Evolutionary conservation across 2,113 vertebrate genomes (phyloP), one percentile per base, ranked within the genome.

Genomic region (Gulo gulo): DNA sequence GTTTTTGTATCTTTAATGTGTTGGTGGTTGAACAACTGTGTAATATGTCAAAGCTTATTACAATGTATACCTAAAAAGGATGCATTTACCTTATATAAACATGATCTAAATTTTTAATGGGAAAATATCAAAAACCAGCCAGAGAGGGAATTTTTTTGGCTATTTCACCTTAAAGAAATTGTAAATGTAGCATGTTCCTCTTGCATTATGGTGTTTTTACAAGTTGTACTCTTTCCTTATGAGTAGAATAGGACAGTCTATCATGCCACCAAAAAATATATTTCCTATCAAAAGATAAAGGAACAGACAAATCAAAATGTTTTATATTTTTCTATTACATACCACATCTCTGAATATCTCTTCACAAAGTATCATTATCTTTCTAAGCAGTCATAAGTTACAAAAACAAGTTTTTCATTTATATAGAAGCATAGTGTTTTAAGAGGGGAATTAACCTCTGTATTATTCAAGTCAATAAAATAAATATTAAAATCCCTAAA

Each of bases 141-240:
- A 88, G 8, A 39, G 14, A 13, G 24, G 26, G 9, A n/a, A 31
- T 50, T 11, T 81, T 86, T 15, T 34, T 16, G 31, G 14, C 76
- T 91, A 45, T 67, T 90, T 93, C 47, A 90, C 57, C 55, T 90
- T 12, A 34, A 93, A 96, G 96, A 52, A 57, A 90, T 13, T 76
- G 50, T 50, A 81, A 89, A 95, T 55, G 23, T 47, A 95, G 61
- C 11, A 47, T n/a, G 78, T 57, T 84, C 84, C 23, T 69, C 76
- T 92, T 92, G 20, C 34, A 47, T 42, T 82, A 78, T 26, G 71
- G 24, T 45, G n/a, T 84, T 47, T 81, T 92, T 92, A 74, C 24
- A 92, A 88, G 39, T 83, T 78, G 47, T 34, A 11, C 36, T 93
- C 16, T 97, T 45, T 74, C 11, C 36, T 59, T 90, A 20, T 29